Base-by-base conservation (phyloP, 2,113 vertebrate species). In the Ellobius talpinus region DNA sequence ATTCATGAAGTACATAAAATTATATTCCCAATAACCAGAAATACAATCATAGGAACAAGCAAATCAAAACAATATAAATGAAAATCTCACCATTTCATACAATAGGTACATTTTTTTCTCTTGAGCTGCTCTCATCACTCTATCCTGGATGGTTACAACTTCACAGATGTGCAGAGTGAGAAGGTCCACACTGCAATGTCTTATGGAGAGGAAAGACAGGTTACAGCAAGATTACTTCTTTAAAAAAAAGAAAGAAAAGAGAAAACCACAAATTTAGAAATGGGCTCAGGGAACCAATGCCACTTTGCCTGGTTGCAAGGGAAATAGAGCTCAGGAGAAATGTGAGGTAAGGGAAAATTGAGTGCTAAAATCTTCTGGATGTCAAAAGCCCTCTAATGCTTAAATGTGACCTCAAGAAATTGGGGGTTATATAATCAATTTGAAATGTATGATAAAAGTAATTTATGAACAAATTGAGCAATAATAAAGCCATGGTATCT, bases 391-490 rank as follows among this genome's bases (percentile, higher is more conserved):
- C 12, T 2, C 19, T 90, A 63, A 17, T 42, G 6, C 1, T 2
- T 92, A 9, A 63, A 0, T 63, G 29, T 24, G 82, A 94, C 13
- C 11, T 61, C 23, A 36, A 3, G 4, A 89, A 81, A 33, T 70
- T 33, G 61, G 50, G 5, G 17, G 4, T 70, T 65, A 55, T 70
- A 7, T 16, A 47, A 63, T 21, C 19, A 91, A 87, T 88, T 45
- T 93, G 68, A 91, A 72, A 24, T 82, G 36, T 87, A 7, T 16
- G 87, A n/a, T 79, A 47, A 91, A 76, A 12, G 50, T n/a, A 95
- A 91, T 65, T 26, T 77, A 78, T 76, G 7, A 86, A 29, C 10
- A 72, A 55, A 96, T 47, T 45, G 50, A 72, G 36, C 10, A 76
- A 47, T 77, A 73, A 31, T 77, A 88, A 42, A 68, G 7, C 5